A percentile compares a stretch with the other conserved stretches of the same genome.
phyloP scores from a whole-genome alignment of 2,888 invertebrate genomes.

The Macropis europaea region DNA sequence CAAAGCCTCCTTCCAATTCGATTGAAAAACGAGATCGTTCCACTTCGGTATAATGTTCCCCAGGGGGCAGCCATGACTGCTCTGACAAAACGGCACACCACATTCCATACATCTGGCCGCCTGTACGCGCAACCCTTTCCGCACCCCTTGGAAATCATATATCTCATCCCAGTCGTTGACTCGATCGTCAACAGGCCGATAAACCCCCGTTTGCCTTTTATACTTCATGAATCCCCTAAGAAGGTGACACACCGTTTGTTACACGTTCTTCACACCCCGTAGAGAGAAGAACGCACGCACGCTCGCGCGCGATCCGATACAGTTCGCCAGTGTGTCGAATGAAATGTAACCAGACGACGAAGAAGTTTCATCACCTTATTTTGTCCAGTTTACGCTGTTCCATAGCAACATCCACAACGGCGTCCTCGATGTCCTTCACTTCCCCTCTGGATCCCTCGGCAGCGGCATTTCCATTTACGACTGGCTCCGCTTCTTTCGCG shows the following conservation, averaged over 20 bases:
- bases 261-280: too few species aligned
- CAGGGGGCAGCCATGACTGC: constrained; percentile 96
- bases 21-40: constrained; percentile 98
- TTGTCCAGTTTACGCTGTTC: constrained; percentile 91
- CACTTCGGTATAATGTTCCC: constrained; percentile 99
- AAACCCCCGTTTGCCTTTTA: constrained; percentile 91
- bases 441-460: constrained; percentile 81
- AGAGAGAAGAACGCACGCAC: too few species aligned
- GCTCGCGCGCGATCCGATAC: too few species aligned
- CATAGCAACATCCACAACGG: constrained; percentile 88
- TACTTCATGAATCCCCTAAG: constrained; percentile 97
- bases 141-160: constrained; percentile 92
- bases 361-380: constrained; percentile 84
- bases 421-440: constrained; percentile 93
- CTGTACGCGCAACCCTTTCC: constrained; percentile 93
- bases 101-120: constrained; percentile 99
- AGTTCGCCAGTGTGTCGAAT: neutral
- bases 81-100: constrained; percentile 99
- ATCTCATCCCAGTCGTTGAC: constrained; percentile 98
- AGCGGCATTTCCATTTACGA: constrained; percentile 76
- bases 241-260: neutral
- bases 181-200: constrained; percentile 92
- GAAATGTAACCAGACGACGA: neutral
- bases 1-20: constrained; percentile 96
- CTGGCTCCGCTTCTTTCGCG: constrained; percentile 66